Percentiles rank a stretch among this genome's conserved stretches.
phyloP scores from a whole-genome alignment of 2,797 vertebrate species.

The Fratercula arctica region DNA sequence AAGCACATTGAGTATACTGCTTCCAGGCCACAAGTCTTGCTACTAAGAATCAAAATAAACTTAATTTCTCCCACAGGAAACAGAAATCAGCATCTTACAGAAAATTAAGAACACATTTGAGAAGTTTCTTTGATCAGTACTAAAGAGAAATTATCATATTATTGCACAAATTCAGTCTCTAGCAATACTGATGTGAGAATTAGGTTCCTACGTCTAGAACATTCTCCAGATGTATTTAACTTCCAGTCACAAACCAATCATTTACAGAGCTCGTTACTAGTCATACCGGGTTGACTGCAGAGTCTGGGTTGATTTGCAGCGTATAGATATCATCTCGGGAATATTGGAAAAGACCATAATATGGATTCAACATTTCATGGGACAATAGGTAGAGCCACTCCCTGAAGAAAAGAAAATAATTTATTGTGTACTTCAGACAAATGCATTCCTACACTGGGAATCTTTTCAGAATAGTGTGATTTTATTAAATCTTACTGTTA shows the following conservation, averaged over 20 bases:
- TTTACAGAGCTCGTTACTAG: not conserved
- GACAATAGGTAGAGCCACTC: constrained; percentile 98
- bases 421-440: not conserved
- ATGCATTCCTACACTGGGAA: not conserved
- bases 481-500: not conserved
- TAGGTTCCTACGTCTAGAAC: not conserved
- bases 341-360: constrained; percentile 98
- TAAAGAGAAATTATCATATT: not conserved
- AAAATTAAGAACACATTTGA: not conserved
- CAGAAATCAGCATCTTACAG: not conserved
- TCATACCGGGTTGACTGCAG: constrained; percentile 94
- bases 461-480: not conserved
- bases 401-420: constrained; percentile 71
- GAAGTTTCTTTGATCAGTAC: not conserved
- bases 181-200: not conserved
- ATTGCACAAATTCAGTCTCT: not conserved
- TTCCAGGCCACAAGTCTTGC: not conserved
- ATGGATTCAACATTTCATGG: constrained; percentile 98
- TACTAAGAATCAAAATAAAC: not conserved
- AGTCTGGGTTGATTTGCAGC: constrained; percentile 96
- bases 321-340: constrained; percentile 98
- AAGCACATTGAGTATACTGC: not conserved
- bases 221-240: not conserved
- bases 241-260: not conserved
- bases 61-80: not conserved